These are phyloP conservation scores for Myotis lucifugus DNA, from an alignment of 2,113 vertebrate species.

Conservation along the genomic window DNA sequence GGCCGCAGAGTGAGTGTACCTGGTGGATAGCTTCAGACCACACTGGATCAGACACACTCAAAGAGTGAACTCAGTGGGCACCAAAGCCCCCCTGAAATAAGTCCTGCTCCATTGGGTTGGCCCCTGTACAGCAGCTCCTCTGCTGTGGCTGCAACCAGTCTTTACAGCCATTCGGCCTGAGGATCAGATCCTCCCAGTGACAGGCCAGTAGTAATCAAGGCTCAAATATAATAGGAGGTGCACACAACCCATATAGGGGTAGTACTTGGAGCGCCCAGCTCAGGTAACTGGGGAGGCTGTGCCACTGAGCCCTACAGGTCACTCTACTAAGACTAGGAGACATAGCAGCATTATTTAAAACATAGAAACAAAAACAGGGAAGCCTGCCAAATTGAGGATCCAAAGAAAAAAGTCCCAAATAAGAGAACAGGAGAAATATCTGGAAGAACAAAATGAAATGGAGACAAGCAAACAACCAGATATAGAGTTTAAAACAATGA, in stretches of 20 bases:
- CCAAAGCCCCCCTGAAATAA: neutral
- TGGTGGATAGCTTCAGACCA: neutral
- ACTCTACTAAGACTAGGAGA: neutral
- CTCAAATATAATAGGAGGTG: neutral
- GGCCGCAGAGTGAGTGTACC: neutral
- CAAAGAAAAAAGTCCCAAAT: neutral
- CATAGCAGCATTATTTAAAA: neutral
- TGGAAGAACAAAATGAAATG: neutral
- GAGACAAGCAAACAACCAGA: neutral
- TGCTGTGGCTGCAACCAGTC: neutral
- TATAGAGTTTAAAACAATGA: neutral
- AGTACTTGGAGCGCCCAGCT: neutral
- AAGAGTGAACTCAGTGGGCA: neutral
- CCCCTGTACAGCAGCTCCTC: neutral
- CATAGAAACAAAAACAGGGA: neutral
- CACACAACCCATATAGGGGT: neutral
- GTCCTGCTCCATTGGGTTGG: neutral
- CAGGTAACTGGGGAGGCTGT: neutral
- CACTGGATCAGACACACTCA: neutral
- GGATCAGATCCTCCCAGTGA: neutral
- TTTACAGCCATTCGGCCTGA: neutral
- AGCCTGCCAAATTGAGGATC: neutral
- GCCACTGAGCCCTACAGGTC: neutral
- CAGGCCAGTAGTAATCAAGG: neutral
- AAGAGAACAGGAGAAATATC: neutral